Conservation (phyloP, 2,888 invertebrate species). For the Folsomia candida region DNA sequence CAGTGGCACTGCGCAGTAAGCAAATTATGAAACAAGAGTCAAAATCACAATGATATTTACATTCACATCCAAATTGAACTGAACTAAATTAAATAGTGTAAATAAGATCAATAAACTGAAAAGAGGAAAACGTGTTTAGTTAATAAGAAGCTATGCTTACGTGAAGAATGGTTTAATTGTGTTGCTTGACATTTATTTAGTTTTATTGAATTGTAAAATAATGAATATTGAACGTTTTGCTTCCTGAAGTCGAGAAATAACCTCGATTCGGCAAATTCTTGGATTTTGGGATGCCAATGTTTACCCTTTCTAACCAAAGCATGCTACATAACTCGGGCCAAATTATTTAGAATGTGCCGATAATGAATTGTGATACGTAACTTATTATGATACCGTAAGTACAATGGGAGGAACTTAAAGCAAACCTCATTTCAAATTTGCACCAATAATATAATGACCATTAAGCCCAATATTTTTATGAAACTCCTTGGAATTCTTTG, state of each 20-base stretch:
- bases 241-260: slow-evolving; percentile 1
- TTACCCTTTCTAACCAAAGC: background rate
- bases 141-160: background rate
- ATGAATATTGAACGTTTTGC: background rate
- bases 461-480: background rate
- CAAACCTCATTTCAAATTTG: background rate
- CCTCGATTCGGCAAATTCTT: slow-evolving; percentile 4
- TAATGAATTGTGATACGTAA: background rate
- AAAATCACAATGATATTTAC: no score
- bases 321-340: background rate
- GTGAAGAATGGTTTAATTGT: background rate
- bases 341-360: background rate
- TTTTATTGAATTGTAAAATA: slow-evolving; percentile 3
- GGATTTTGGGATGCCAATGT: background rate
- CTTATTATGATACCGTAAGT: no score
- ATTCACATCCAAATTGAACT: no score
- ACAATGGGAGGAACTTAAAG: background rate
- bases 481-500: slow-evolving; percentile 1
- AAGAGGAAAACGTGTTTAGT: slow-evolving; percentile 12
- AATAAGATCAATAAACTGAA: slow-evolving; percentile 14
- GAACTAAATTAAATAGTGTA: background rate
- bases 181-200: background rate
- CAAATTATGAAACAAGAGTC: no score
- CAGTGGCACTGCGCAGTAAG: no score
- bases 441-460: no score